These are phyloP conservation scores for Candidula unifasciata DNA, from an alignment of 2,888 invertebrate species.

Conservation along the genomic window DNA sequence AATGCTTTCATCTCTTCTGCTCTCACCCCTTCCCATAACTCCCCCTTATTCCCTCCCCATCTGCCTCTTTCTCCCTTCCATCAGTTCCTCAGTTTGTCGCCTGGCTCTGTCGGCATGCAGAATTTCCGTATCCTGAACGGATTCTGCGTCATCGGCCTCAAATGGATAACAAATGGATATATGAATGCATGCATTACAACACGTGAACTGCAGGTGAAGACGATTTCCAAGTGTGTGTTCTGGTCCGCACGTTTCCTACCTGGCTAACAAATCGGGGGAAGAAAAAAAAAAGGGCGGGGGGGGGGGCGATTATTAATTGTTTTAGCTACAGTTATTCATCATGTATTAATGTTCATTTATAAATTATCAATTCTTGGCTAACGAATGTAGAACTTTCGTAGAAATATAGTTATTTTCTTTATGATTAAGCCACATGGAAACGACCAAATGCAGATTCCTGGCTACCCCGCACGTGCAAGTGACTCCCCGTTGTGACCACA, in stretches of 20 bases:
- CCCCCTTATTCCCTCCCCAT: background rate
- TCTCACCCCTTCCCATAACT: no score
- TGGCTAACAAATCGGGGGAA: no score
- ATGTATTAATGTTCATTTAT: no score
- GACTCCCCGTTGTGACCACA: conserved; percentile 29
- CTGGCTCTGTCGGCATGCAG: background rate
- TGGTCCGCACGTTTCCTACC: background rate
- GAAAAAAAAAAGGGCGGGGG: no score
- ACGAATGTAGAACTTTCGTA: background rate
- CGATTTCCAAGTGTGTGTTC: background rate
- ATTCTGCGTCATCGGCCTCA: background rate
- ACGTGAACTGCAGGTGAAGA: conserved; percentile 33
- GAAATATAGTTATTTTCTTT: conserved; percentile 13
- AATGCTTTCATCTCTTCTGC: background rate
- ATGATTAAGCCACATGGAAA: background rate
- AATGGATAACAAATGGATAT: conserved; percentile 31
- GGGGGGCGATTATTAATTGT: background rate
- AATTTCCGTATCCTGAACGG: conserved; percentile 6
- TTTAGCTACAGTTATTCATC: background rate
- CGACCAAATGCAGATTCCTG: background rate
- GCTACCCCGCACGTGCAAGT: conserved; percentile 25
- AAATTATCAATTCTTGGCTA: background rate
- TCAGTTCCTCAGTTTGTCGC: background rate
- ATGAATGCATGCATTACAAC: conserved; percentile 38
- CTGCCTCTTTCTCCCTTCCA: background rate